A percentile compares a stretch with the other conserved stretches of the same genome.
Conservation (phyloP, 2,797 vertebrate genomes). For the Orestias chungarensis region DNA sequence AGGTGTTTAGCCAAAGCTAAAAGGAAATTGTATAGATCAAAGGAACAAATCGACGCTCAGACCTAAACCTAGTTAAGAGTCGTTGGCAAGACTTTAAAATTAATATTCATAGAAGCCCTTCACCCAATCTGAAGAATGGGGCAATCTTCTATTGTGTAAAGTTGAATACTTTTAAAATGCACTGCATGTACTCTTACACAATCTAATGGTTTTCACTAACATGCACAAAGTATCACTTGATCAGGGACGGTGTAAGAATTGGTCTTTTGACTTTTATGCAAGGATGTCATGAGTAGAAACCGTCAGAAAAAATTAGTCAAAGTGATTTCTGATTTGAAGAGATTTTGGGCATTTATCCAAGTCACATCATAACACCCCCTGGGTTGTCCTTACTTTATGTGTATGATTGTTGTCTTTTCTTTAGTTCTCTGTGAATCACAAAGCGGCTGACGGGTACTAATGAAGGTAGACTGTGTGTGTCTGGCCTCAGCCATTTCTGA, state of each 20-base stretch:
- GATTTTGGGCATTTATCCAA: conserved; percentile 19
- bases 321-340: conserved; percentile 38
- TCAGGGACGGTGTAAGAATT: neutral
- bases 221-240: neutral
- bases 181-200: neutral
- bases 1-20: neutral
- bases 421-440: neutral
- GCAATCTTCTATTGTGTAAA: neutral
- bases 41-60: neutral
- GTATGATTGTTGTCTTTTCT: neutral
- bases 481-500: neutral
- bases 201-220: neutral
- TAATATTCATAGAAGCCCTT: too few species aligned
- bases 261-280: neutral
- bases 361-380: conserved; percentile 19
- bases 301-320: conserved; percentile 20
- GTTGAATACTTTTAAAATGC: neutral
- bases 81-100: neutral
- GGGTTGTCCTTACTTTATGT: conserved; percentile 43
- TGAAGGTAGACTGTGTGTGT: conserved; percentile 1
- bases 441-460: conserved; percentile 19
- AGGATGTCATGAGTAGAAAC: conserved; percentile 26
- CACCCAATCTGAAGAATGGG: neutral
- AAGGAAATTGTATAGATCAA: neutral
- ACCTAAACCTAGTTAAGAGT: neutral